Base-by-base conservation (phyloP, 2,888 invertebrate species). In the Eurytoma californica region DNA sequence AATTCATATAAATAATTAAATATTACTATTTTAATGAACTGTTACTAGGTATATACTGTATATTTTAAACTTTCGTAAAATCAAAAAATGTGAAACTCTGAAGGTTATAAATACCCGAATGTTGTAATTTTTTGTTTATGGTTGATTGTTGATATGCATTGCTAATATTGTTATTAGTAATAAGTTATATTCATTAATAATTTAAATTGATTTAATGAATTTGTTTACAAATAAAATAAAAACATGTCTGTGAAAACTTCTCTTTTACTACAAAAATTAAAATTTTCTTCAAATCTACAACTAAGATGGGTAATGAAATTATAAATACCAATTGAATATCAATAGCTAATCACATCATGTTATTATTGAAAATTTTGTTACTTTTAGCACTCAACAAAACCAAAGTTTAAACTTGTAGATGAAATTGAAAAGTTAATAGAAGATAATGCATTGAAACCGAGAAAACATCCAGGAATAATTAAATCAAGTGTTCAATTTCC, bases 391-490 rank as follows among this genome's bases (percentile, higher is more conserved):
- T 85, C 88, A 39, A 82, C 85, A 9, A 87, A 86, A 66, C 58
- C 83, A 16, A 88, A 86, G 73, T 91, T 93, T 0, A 91, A 92
- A 83, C 89, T 94, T n/a, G 92, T 93, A 83, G 89, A 92, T 39
- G 88, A 85, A 66, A 86, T 94, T 3, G 88, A 91, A 73, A 90
- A 92, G 49, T 90, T 90, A 83, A 91, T 94, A 63, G 87, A 92
- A 66, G 92, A 92, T 53, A 89, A 92, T 77, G 91, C 90, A 80
- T 85, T 92, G 20, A 95, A 95, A 88, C 94, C 95, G 0, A 92
- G 93, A 72, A 92, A 93, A 78, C 96, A 97, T 91, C 95, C 95
- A 0, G 97, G 97, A 39, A 92, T 93, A 66, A 90, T 93, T 1
- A 91, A 92, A 82, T 89, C 92, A 84, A 86, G 91, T 2, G 91